phyloP scores from a whole-genome alignment of 1,140 invertebrate genomes.

The Drosophila subpulchrella region DNA sequence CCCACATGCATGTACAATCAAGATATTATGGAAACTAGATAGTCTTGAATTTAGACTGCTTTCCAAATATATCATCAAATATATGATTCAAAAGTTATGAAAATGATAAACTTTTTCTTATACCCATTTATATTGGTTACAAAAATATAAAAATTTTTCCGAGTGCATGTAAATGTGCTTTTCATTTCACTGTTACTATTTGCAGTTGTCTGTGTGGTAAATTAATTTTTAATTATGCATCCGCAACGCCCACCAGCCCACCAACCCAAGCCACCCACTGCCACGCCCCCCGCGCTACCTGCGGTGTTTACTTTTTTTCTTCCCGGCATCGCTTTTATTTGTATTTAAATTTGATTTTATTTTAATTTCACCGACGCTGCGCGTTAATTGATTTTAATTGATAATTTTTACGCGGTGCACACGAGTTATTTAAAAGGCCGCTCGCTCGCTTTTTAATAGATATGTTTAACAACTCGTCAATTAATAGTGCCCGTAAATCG shows the following conservation, averaged over 20 bases:
- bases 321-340: slow-evolving; percentile 58
- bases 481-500: slow-evolving; percentile 57
- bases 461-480: slow-evolving; percentile 73
- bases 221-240: slow-evolving; percentile 77
- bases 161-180: slow-evolving; percentile 17
- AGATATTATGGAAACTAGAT: no score
- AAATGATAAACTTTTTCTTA: background rate
- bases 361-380: slow-evolving; percentile 12
- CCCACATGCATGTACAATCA: background rate
- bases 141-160: background rate
- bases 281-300: slow-evolving; percentile 12
- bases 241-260: background rate
- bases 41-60: background rate
- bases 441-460: slow-evolving; percentile 44
- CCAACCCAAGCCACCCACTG: background rate
- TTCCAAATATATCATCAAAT: background rate
- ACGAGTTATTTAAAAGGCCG: slow-evolving; percentile 32
- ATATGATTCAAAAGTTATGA: background rate
- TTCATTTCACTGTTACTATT: slow-evolving; percentile 29
- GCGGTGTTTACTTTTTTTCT: slow-evolving; percentile 75
- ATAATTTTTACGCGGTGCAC: slow-evolving; percentile 53
- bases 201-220: slow-evolving; percentile 46
- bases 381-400: slow-evolving; percentile 75
- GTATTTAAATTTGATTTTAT: slow-evolving; percentile 36
- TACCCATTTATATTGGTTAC: background rate